Conservation (phyloP, 2,113 vertebrate genomes). For the Tachuris rubrigastra region DNA sequence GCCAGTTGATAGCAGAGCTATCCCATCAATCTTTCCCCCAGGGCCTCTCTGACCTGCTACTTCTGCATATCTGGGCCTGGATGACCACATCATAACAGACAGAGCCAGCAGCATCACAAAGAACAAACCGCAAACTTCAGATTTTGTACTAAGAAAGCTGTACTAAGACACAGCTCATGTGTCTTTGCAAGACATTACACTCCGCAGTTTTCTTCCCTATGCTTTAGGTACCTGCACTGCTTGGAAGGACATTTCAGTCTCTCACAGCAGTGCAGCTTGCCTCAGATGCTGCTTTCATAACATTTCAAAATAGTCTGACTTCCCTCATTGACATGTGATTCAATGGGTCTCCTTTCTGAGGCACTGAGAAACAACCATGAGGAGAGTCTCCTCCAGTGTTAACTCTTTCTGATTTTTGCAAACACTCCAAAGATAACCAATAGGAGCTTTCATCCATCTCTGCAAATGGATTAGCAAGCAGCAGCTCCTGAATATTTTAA, state of each 20-base stretch:
- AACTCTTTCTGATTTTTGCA: neutral
- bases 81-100: accelerated
- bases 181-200: neutral
- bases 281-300: neutral
- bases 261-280: neutral
- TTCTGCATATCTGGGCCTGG: neutral
- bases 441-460: neutral
- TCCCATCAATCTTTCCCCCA: accelerated
- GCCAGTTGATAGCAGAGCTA: neutral
- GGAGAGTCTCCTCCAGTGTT: neutral
- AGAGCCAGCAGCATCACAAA: neutral
- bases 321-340: neutral
- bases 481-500: conserved; percentile 4
- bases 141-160: neutral
- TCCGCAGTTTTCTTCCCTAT: neutral
- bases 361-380: neutral
- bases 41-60: neutral
- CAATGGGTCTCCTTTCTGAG: neutral
- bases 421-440: neutral
- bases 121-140: neutral
- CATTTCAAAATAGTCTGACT: neutral
- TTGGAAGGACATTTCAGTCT: neutral
- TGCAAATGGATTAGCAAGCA: neutral
- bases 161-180: accelerated
- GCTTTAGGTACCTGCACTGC: accelerated